Percentiles rank a stretch among this genome's conserved stretches.
Conservation (phyloP, 2,888 invertebrate species). For the Ethmia dodecea region DNA sequence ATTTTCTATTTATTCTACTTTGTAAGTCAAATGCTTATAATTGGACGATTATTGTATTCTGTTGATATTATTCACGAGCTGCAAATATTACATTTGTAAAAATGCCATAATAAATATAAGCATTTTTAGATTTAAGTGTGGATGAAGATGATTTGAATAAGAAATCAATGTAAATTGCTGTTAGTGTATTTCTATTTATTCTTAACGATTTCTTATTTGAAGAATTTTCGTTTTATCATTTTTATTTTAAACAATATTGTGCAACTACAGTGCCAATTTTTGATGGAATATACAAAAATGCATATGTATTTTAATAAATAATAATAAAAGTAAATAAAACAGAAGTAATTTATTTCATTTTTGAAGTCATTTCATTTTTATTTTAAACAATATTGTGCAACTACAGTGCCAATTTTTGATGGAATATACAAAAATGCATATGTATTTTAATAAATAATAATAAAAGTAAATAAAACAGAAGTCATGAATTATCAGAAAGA, state of each 20-base stretch:
- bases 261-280: slow-evolving; percentile 34
- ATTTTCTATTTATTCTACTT: slow-evolving; percentile 47
- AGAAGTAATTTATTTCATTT: too few species aligned
- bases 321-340: too few species aligned
- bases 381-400: slow-evolving; percentile 24
- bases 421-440: too few species aligned
- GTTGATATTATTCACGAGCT: slow-evolving; percentile 21
- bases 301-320: too few species aligned
- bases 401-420: slow-evolving; percentile 36
- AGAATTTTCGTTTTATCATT: slow-evolving; percentile 49
- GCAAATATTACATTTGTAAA: slow-evolving; percentile 30
- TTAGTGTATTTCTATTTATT: slow-evolving; percentile 24
- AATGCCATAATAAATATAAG: slow-evolving; percentile 75
- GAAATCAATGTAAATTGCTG: slow-evolving; percentile 52
- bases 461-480: too few species aligned
- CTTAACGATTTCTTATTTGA: slow-evolving; percentile 66
- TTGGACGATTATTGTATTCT: too few species aligned
- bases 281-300: too few species aligned
- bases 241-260: slow-evolving; percentile 20
- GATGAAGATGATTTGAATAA: slow-evolving; percentile 68
- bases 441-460: too few species aligned
- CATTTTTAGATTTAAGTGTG: slow-evolving; percentile 45
- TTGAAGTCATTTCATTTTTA: slow-evolving; percentile 40
- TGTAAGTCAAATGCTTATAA: slow-evolving; percentile 14
- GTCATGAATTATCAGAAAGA: too few species aligned